Base-by-base conservation (phyloP, 2,797 vertebrate species). In the Lithobates sylvaticus region DNA sequence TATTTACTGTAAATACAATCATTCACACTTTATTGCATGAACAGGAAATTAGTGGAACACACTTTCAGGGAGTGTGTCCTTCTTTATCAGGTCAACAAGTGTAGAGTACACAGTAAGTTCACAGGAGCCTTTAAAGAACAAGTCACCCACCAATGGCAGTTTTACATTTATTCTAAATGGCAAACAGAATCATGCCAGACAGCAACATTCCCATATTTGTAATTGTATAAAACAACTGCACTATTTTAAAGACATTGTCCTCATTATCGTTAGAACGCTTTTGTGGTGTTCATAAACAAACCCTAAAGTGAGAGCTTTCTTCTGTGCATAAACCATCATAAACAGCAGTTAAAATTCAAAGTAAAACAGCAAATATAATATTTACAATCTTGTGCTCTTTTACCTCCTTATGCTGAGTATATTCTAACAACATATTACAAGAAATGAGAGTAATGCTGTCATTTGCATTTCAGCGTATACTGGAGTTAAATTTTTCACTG, bases 401-500 rank as follows among this genome's bases (percentile, higher is more conserved):
- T 47, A 74, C 39, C n/a, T 74, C 42, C 42, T 74, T 42, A 8
- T 73, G n/a, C 32, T 64, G 42, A 81, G n/a, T 44, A 61, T n/a
- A 81, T 61, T n/a, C n/a, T 71, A 58, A 18, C 67, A 26, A 8
- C 23, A 81, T n/a, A 50, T 81, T 71, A 81, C 32, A 73, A 73
- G 58, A 64, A 39, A 42, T 73, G 58, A 42, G 58, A 21, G 69
- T 27, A 34, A 42, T 73, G 34, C 34, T 81, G n/a, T 58, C 34
- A 72, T 82, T 82, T 73, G 71, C 80, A 73, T 58, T 34, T 72
- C 79, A 70, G 68, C 27, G 36, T 72, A 73, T 73, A 64, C 54
- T 73, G 71, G n/a, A 73, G 34, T 27, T 64, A 72, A 73, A 64
- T 27, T 73, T 72, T 73, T 26, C 72, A 34, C 80, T 73, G 15